Base-by-base conservation (phyloP, 2,797 vertebrate species). In the Naso thynnoides region DNA sequence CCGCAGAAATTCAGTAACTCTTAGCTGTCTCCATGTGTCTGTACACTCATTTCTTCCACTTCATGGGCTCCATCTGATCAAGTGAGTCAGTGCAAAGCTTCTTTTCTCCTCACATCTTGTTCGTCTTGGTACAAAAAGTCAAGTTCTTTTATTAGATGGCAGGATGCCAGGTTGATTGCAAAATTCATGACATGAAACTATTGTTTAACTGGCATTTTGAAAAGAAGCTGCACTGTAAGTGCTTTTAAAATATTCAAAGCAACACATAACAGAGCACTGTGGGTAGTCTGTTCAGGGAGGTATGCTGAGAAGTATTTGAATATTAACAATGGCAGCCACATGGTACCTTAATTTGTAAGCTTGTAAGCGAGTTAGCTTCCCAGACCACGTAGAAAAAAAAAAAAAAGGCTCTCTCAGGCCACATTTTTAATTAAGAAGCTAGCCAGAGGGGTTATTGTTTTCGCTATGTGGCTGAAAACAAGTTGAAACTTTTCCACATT, bases 391-490 rank as follows among this genome's bases (percentile, higher is more conserved):
- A 52, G 64, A 36, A 36, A 36, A 36, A 36, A 36, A 65, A 66
- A 47, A 58, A 70, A 50, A 49, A 5, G 4, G 27, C 59, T 80
- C 80, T 84, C 70, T 65, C 57, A 41, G 61, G 85, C 73, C 75
- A 84, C 75, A 58, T 85, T 89, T 89, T 87, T 89, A 92, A 92
- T 90, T 85, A 89, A 86, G 68, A 83, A 76, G 26, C 29, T 71
- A 67, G 79, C 87, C 81, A 81, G 68, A 77, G 77, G 82, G 86
- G 44, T 76, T 88, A 83, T 82, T 87, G 73, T 83, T 74, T 81
- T 73, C 66, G 66, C 55, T 21, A 36, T 65, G 67, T 70, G 62
- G 57, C 82, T 82, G 73, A 71, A 85, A 88, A 86, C 73, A 79
- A 85, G 48, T 60, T 88, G 78, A 90, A 88, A 79, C 69, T 66